These are phyloP conservation scores for Misgurnus mizolepis DNA, from an alignment of 2,113 vertebrate species.

Conservation along the genomic window DNA sequence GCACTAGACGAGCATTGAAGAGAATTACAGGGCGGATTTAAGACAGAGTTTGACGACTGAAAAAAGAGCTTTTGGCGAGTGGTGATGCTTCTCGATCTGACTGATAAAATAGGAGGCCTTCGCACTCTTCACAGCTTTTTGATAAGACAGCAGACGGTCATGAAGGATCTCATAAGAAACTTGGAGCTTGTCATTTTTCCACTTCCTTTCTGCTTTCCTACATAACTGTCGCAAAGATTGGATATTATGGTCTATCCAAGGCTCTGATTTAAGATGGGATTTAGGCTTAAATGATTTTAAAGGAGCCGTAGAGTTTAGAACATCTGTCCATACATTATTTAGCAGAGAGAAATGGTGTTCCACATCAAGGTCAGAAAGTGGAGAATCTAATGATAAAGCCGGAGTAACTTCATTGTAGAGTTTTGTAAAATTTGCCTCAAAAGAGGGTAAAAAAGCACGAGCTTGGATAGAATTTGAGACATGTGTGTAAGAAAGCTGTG, in stretches of 20 bases:
- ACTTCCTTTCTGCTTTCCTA: neutral
- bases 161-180: neutral
- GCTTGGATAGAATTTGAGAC: no score
- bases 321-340: neutral
- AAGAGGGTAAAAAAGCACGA: no score
- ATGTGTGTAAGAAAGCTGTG: neutral
- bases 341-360: neutral
- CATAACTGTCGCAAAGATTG: no score
- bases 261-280: no score
- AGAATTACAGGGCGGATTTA: no score
- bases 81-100: no score
- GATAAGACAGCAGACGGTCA: neutral
- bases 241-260: no score
- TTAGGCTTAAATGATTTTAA: no score
- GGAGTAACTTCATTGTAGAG: neutral
- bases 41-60: no score
- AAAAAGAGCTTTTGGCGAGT: no score
- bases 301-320: no score
- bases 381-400: neutral
- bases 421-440: neutral
- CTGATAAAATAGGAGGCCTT: neutral
- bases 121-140: neutral
- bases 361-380: neutral
- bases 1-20: no score
- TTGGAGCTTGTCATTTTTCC: neutral